Evolutionary conservation across 2,797 vertebrate genomes (phyloP).

Genomic region (Catamblyrhynchus diadema): DNA sequence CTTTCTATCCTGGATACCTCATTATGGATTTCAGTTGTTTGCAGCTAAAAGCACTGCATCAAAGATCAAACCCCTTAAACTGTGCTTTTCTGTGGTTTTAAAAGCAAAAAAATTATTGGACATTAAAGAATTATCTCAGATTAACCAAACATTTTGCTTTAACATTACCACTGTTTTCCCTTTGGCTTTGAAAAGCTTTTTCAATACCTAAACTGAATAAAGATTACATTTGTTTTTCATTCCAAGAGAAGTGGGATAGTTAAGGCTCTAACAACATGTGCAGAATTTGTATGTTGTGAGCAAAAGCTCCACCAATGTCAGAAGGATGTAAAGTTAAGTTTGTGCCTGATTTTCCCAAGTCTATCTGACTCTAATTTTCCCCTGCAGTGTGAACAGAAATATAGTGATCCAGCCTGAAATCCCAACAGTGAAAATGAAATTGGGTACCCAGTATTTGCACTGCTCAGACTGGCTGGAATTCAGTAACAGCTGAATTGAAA

Average conservation of each 20-base stretch:
- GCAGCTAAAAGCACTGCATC: not conserved
- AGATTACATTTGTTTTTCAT: not conserved
- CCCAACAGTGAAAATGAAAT: not conserved
- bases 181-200: not conserved
- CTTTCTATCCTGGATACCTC: rapidly evolving
- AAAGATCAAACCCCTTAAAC: not conserved
- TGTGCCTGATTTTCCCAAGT: not conserved
- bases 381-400: not conserved
- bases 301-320: not conserved
- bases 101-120: not conserved
- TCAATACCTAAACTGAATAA: not conserved
- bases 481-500: not conserved
- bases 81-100: not conserved
- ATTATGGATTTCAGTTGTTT: not conserved
- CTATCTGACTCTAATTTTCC: not conserved
- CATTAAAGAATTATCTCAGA: not conserved
- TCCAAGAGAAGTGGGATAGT: not conserved
- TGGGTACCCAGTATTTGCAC: not conserved
- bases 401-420: not conserved
- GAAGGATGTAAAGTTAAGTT: not conserved
- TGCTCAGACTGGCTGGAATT: not conserved
- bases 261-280: not conserved
- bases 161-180: not conserved
- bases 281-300: not conserved
- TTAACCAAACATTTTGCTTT: not conserved